A percentile compares a stretch with the other conserved stretches of the same genome.
These are phyloP conservation scores for Spatulosminthurus flaviceps DNA, from an alignment of 2,888 invertebrate species.

Conservation along the genomic window DNA sequence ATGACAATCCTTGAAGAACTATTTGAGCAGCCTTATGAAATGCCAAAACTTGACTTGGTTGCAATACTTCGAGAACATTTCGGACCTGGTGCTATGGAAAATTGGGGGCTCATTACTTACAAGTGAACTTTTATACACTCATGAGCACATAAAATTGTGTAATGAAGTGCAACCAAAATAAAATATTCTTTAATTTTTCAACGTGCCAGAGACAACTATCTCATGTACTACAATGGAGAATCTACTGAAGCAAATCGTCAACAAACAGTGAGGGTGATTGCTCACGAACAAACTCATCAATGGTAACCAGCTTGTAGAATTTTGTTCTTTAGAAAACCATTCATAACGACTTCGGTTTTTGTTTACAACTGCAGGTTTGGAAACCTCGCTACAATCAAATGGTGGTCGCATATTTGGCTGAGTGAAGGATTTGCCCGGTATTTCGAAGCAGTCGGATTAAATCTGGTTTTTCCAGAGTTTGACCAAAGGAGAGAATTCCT, in stretches of 20 bases:
- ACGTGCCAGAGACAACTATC: constrained; percentile 10
- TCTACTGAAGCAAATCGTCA: background rate
- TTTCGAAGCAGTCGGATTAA: constrained; percentile 16
- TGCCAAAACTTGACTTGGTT: background rate
- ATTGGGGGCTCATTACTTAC: constrained; percentile 5
- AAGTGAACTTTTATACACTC: background rate
- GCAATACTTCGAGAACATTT: constrained; percentile 3
- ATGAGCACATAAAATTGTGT: background rate
- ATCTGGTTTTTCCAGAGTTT: background rate
- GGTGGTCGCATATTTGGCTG: constrained; percentile 40
- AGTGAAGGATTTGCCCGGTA: constrained; percentile 59
- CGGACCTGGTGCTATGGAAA: constrained; percentile 21
- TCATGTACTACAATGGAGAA: background rate
- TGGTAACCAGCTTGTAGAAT: background rate
- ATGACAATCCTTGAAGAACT: background rate
- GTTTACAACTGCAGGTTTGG: constrained; percentile 29
- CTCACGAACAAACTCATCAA: background rate
- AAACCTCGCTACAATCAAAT: constrained; percentile 50
- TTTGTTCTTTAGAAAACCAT: background rate
- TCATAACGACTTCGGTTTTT: background rate
- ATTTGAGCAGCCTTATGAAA: background rate
- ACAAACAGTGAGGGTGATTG: background rate
- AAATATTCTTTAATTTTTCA: too few relatives aligned
- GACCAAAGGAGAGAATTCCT: background rate
- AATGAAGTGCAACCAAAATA: too few relatives aligned